phyloP scores from a whole-genome alignment of 2,888 invertebrate species.

The Hofmannophila pseudospretella region DNA sequence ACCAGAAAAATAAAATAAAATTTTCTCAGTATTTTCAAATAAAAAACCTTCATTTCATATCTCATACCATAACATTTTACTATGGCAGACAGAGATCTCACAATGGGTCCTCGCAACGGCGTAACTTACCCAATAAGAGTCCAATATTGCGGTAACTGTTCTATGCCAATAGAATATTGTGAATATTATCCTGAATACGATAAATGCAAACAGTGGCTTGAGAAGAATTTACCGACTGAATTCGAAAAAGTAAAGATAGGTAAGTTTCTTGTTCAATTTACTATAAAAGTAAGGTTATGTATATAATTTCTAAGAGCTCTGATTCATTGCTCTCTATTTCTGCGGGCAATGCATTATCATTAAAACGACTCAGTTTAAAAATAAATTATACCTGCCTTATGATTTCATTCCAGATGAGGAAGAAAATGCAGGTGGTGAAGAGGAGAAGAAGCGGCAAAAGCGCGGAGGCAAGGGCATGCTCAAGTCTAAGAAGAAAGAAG shows the following conservation, averaged over 20 bases:
- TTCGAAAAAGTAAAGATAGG: constrained; percentile 92
- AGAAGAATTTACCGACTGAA: constrained; percentile 94
- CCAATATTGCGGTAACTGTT: constrained; percentile 95
- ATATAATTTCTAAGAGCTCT: not conserved
- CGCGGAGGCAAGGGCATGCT: constrained; percentile 97
- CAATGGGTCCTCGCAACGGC: constrained; percentile 83
- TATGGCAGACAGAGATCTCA: constrained; percentile 79
- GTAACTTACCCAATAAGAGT: constrained; percentile 90
- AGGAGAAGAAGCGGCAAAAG: constrained; percentile 97
- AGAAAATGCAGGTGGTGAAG: constrained; percentile 86
- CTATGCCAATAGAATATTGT: constrained; percentile 98
- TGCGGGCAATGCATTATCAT: not conserved
- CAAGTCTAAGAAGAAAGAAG: constrained; percentile 96
- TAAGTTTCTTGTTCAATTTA: constrained; percentile 30
- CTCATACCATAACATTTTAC: not conserved
- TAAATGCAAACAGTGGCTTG: constrained; percentile 97
- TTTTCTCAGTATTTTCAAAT: not conserved
- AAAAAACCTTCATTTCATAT: not conserved
- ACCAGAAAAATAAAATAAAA: not conserved
- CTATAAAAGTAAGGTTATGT: constrained; percentile 22
- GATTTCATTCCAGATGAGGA: constrained; percentile 72
- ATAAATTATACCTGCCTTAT: too few species aligned
- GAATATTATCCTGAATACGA: constrained; percentile 99
- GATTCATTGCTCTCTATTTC: not conserved
- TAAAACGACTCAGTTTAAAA: too few species aligned